A percentile compares a stretch with the other conserved stretches of the same genome.
These are phyloP conservation scores for Myotis daubentonii DNA, from an alignment of 2,797 vertebrate species.

Conservation along the genomic window DNA sequence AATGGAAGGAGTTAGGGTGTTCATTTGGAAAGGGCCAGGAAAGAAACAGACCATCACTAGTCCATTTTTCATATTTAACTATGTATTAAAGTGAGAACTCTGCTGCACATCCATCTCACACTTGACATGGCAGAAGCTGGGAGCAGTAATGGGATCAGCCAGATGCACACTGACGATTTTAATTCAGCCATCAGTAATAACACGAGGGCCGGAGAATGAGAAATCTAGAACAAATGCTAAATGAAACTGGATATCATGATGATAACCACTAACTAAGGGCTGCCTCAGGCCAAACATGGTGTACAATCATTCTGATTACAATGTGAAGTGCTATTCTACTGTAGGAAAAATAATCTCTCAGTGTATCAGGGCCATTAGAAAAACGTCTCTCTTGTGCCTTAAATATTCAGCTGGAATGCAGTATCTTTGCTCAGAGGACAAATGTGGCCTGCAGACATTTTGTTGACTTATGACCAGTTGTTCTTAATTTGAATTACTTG, in stretches of 20 bases:
- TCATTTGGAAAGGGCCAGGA: neutral
- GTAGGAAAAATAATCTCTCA: conserved; percentile 12
- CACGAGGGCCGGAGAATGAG: neutral
- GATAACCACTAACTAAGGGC: conserved; percentile 34
- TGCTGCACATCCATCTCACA: neutral
- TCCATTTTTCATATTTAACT: neutral
- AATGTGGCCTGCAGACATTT: neutral
- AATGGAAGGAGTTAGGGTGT: neutral
- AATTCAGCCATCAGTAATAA: conserved; percentile 27
- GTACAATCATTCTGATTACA: conserved; percentile 37
- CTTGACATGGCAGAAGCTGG: neutral
- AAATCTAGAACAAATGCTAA: conserved; percentile 36
- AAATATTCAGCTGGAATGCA: neutral
- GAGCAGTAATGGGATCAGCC: neutral
- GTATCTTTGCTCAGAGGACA: neutral
- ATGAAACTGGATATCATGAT: conserved; percentile 25
- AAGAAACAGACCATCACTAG: neutral
- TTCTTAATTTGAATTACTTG: conserved; percentile 48
- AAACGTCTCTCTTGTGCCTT: conserved; percentile 15
- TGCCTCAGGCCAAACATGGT: conserved; percentile 11
- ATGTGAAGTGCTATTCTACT: neutral
- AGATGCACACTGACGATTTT: conserved; percentile 23
- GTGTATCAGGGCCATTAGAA: neutral
- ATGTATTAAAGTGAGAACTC: neutral
- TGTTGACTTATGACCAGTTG: neutral